A percentile compares a stretch with the other conserved stretches of the same genome.
Evolutionary conservation across 2,113 vertebrate genomes (phyloP).

Genomic region (Xiphophorus maculatus): DNA sequence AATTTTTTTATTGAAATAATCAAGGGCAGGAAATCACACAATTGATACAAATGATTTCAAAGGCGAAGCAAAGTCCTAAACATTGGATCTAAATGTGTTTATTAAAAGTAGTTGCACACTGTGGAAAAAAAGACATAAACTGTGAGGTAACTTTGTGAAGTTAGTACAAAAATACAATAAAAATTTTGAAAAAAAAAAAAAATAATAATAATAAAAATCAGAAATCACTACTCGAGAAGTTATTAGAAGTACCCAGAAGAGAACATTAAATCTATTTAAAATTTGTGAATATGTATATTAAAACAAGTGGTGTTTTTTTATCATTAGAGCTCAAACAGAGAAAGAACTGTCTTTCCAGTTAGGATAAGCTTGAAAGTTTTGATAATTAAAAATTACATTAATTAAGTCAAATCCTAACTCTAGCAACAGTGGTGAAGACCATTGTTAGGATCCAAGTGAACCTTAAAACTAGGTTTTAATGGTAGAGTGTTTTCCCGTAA

Average conservation of each 20-base stretch:
- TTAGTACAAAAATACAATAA: slow-evolving; percentile 5
- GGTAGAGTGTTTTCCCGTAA: neutral
- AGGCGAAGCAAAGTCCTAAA: slow-evolving; percentile 1
- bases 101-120: slow-evolving; percentile 9
- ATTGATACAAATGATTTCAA: slow-evolving; percentile 25
- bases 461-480: neutral
- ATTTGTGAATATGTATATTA: slow-evolving; percentile 4
- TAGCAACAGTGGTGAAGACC: too few species aligned
- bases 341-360: neutral
- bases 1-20: slow-evolving; percentile 60
- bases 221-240: neutral
- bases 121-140: slow-evolving; percentile 1
- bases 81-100: slow-evolving; percentile 4
- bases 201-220: too few species aligned
- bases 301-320: neutral
- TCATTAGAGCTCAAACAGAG: neutral
- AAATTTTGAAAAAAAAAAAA: neutral
- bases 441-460: neutral
- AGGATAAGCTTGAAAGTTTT: too few species aligned
- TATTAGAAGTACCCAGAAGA: neutral
- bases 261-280: neutral
- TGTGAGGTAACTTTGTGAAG: slow-evolving; percentile 52
- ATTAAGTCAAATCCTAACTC: too few species aligned
- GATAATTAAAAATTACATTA: too few species aligned
- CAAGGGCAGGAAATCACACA: slow-evolving; percentile 26